Base-by-base conservation (phyloP, 2,797 vertebrate genomes). In the Eremophila alpestris region DNA sequence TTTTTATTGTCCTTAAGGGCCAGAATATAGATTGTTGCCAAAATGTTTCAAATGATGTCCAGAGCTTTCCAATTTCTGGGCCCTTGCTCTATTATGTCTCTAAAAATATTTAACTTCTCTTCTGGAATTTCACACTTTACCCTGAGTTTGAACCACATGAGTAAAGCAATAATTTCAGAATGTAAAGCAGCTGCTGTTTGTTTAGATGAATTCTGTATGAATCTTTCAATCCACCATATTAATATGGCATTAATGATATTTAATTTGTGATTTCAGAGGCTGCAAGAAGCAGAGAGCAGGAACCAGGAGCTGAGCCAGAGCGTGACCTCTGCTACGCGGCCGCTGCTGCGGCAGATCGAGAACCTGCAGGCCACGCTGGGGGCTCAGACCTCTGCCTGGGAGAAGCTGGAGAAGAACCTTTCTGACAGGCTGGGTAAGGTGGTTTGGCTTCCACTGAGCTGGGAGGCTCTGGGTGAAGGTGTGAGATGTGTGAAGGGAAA, bases 251-350 rank as follows among this genome's bases (percentile, higher is more conserved):
- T 48, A 79, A 78, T 89, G 20, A 5, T 27, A 30, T 71, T 87
- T 84, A 19, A 63, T 77, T 94, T 77, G 32, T 93, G 70, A 88
- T 97, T 92, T 92, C 96, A 99, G 99, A 98, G 99, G 95, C 98
- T 99, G 20, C 99, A 99, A 87, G 99, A 98, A 88, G 99, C 98
- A 17, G 99, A 99, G 94, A 98, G 95, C 52, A 98, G 99, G 92
- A 99, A 99, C 97, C 99, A 99, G 94, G 99, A 99, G 60, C 97
- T 99, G 67, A 99, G 99, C 96, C 99, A 99, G 95, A 99, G 98
- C 36, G 98, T 99, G 29, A 99, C 99, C 27, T 99, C 99, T 16
- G 98, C 99, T 52, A 99, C 99, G 3, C 98, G 99, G 67, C 99
- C 99, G 1, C 97, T 99, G 9, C 98, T 99, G 64, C 98, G 99